Conservation (phyloP, 1,140 invertebrate species). For the Palaemon carinicauda region DNA sequence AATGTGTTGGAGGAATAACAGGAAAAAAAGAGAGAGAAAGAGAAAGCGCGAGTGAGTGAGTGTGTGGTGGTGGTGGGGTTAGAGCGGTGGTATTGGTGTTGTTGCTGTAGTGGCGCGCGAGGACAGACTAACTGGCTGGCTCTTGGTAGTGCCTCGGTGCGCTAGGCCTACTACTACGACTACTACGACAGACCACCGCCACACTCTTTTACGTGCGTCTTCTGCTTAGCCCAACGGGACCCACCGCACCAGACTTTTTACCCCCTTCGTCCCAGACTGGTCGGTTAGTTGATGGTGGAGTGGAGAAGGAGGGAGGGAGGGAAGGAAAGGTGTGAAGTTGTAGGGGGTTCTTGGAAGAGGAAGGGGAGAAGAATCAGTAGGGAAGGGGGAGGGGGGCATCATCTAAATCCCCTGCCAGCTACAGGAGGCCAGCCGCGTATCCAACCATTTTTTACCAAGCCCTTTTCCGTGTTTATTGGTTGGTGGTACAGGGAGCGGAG, state of each 20-base stretch:
- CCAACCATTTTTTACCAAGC: slow-evolving; percentile 46
- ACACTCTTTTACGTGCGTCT: neutral
- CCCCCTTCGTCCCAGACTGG: slow-evolving; percentile 16
- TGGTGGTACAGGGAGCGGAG: slow-evolving; percentile 38
- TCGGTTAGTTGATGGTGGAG: neutral
- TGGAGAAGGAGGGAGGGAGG: neutral
- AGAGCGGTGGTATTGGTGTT: neutral
- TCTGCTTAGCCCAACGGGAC: neutral
- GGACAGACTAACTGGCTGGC: slow-evolving; percentile 40
- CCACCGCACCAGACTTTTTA: slow-evolving; percentile 32
- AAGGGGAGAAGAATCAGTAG: too few relatives aligned
- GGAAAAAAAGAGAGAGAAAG: neutral
- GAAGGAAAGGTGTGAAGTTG: too few relatives aligned
- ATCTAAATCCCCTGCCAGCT: slow-evolving; percentile 16
- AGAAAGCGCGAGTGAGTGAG: neutral
- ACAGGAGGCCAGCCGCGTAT: neutral
- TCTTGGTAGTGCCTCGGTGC: slow-evolving; percentile 31
- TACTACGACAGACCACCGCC: too few relatives aligned
- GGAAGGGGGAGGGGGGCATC: too few relatives aligned
- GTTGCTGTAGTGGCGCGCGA: slow-evolving; percentile 44
- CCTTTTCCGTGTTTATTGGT: slow-evolving; percentile 47
- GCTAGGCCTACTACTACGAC: slow-evolving; percentile 38
- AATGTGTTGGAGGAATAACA: neutral
- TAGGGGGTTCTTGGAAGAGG: too few relatives aligned
- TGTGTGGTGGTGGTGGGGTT: slow-evolving; percentile 22